Evolutionary conservation across 2,797 vertebrate genomes (phyloP).

Genomic region (Syngnathus rostellatus): DNA sequence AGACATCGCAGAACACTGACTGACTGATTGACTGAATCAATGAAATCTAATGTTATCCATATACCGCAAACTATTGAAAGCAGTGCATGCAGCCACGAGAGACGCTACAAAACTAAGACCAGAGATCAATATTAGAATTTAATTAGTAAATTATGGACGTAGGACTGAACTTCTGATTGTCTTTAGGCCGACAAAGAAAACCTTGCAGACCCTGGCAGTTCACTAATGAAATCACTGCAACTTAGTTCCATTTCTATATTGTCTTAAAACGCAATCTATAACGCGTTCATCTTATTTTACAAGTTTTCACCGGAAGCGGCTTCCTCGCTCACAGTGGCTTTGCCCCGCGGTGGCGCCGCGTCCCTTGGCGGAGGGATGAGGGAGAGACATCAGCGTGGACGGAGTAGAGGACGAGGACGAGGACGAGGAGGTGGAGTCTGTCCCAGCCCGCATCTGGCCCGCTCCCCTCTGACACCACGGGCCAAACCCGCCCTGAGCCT

Average conservation of each 20-base stretch:
- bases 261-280: not conserved
- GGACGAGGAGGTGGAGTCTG: slow-evolving; percentile 70
- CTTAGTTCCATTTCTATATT: not conserved
- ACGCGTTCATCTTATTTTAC: slow-evolving; percentile 15
- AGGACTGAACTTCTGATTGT: too few species aligned
- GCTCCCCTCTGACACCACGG: slow-evolving; percentile 69
- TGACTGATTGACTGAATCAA: too few species aligned
- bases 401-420: slow-evolving; percentile 12
- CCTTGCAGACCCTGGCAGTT: too few species aligned
- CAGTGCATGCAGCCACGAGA: too few species aligned
- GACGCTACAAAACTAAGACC: too few species aligned
- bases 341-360: slow-evolving; percentile 9
- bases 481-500: slow-evolving; percentile 64
- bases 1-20: too few species aligned
- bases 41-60: too few species aligned
- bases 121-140: too few species aligned
- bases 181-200: too few species aligned
- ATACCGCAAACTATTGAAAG: too few species aligned
- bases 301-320: slow-evolving; percentile 18
- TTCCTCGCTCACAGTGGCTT: accelerated
- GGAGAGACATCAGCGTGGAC: slow-evolving; percentile 24
- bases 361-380: slow-evolving; percentile 33
- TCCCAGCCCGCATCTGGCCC: slow-evolving; percentile 67
- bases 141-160: too few species aligned
- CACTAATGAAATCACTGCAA: too few species aligned